phyloP scores from a whole-genome alignment of 2,888 invertebrate species.

The Trichopria drosophilae region DNA sequence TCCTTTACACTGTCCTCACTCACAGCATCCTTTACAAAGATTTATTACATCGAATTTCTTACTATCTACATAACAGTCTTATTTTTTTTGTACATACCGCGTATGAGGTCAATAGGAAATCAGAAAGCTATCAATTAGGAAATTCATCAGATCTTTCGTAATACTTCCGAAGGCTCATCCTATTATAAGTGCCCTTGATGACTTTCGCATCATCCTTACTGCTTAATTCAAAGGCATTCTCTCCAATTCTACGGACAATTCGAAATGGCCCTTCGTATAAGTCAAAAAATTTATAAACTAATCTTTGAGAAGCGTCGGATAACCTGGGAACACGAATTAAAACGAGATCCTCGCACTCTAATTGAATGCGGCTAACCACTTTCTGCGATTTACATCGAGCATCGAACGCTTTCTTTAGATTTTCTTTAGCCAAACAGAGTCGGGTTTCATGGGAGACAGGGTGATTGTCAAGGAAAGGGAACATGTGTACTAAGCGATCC shows the following conservation, averaged over 20 bases:
- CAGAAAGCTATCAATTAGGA: too few relatives aligned
- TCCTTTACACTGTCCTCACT: too few relatives aligned
- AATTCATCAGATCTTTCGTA: too few relatives aligned
- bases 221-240: neutral
- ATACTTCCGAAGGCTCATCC: neutral
- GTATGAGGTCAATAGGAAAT: too few relatives aligned
- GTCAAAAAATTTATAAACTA: slow-evolving; percentile 5
- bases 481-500: neutral
- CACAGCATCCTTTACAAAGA: too few relatives aligned
- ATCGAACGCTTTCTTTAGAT: too few relatives aligned
- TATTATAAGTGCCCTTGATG: slow-evolving; percentile 2
- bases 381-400: neutral
- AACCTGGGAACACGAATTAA: neutral
- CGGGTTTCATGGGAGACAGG: too few relatives aligned
- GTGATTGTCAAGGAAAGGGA: neutral
- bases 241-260: neutral
- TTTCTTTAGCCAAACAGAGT: too few relatives aligned
- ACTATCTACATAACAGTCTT: too few relatives aligned
- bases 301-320: neutral
- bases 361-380: neutral
- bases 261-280: slow-evolving; percentile 1
- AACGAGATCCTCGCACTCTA: neutral
- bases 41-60: too few relatives aligned
- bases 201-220: neutral
- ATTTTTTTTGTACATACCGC: too few relatives aligned